These are phyloP conservation scores for Parazoanthus swiftii DNA, from an alignment of 92 coral and sea anemone species.

Conservation along the genomic window DNA sequence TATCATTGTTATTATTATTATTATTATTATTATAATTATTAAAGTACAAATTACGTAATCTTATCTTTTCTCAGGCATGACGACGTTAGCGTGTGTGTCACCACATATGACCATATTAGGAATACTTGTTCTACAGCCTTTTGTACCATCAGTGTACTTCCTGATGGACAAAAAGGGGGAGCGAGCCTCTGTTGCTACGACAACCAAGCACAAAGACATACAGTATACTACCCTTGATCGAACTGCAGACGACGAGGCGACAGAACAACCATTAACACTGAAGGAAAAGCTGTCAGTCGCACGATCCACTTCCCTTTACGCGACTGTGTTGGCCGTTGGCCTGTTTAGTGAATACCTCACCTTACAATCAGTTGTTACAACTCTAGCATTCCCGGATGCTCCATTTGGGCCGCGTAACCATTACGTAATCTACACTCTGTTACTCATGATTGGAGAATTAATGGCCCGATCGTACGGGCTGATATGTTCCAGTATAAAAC, in stretches of 20 bases:
- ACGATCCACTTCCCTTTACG: constrained; percentile 42
- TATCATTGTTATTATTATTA: too few relatives aligned
- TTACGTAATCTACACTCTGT: constrained; percentile 67
- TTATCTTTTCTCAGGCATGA: constrained; percentile 54
- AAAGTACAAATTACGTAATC: background rate
- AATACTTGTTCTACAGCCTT: constrained; percentile 50
- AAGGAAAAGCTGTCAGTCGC: constrained; percentile 50
- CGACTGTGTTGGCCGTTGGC: constrained; percentile 52
- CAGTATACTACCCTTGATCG: constrained; percentile 43
- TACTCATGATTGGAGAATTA: constrained; percentile 66
- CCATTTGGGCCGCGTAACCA: constrained; percentile 75
- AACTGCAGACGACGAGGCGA: constrained; percentile 18
- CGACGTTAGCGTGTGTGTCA: constrained; percentile 63
- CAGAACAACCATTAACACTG: constrained; percentile 38
- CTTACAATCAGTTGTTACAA: constrained; percentile 72
- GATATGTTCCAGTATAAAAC: constrained; percentile 24
- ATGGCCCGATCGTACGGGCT: constrained; percentile 69
- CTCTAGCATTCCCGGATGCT: constrained; percentile 64
- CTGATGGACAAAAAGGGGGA: constrained; percentile 46
- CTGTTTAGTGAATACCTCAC: constrained; percentile 65
- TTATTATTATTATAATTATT: too few relatives aligned
- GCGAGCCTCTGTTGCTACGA: background rate
- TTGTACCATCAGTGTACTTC: constrained; percentile 50
- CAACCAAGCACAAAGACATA: constrained; percentile 25
- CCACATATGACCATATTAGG: constrained; percentile 64